Percentiles rank a stretch among this genome's conserved stretches.
Conservation (phyloP, 23 tunicate species). For the Trididemnum nubilum region DNA sequence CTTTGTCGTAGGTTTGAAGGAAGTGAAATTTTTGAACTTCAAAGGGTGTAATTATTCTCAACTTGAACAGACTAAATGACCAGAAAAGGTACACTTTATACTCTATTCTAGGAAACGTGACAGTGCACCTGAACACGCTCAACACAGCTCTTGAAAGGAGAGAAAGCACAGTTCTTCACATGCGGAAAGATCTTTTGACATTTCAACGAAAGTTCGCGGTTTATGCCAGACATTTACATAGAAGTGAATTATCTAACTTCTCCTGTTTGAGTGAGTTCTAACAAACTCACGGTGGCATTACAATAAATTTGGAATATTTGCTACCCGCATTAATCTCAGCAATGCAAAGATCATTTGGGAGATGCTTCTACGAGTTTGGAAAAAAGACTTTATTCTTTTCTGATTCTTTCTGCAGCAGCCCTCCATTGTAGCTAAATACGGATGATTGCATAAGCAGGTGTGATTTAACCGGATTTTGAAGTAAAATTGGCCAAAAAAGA, state of each 20-base stretch:
- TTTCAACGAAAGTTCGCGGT: constrained; percentile 37
- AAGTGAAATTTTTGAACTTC: constrained; percentile 33
- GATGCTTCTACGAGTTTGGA: constrained; percentile 39
- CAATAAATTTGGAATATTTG: constrained; percentile 32
- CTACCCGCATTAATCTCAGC: constrained; percentile 30
- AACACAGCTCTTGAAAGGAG: constrained; percentile 31
- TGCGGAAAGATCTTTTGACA: constrained; percentile 39
- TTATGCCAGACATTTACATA: constrained; percentile 47
- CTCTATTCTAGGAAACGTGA: constrained; percentile 35
- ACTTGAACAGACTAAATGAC: constrained; percentile 46
- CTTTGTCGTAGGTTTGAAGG: constrained; percentile 38
- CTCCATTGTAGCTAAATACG: constrained; percentile 31
- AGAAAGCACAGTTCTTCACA: constrained; percentile 40
- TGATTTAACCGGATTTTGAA: constrained; percentile 45
- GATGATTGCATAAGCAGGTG: constrained; percentile 37
- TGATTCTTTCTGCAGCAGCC: constrained; percentile 29
- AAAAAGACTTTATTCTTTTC: constrained; percentile 40
- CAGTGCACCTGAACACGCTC: constrained; percentile 43
- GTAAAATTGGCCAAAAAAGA: constrained; percentile 46
- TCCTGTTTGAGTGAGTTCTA: constrained; percentile 33
- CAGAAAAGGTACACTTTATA: constrained; percentile 38
- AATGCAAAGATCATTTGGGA: constrained; percentile 33
- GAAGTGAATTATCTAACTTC: constrained; percentile 42
- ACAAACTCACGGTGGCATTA: constrained; percentile 34
- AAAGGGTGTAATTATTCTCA: constrained; percentile 35